Conservation (phyloP, 2,888 invertebrate species). For the Dryococelus australis region DNA sequence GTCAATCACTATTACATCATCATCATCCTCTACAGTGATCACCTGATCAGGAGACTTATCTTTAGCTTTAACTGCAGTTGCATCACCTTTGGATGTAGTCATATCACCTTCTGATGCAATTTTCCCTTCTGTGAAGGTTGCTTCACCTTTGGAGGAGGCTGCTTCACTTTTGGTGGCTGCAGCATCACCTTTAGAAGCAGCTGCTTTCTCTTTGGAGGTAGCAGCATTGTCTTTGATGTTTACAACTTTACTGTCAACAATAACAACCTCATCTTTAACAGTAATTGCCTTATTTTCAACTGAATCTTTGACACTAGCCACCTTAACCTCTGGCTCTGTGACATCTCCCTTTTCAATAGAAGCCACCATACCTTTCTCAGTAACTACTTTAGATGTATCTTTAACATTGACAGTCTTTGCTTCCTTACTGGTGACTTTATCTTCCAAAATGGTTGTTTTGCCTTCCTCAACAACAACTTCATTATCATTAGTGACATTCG, state of each 20-base stretch:
- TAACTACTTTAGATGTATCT: constrained; percentile 40
- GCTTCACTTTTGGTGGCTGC: not conserved
- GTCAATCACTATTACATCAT: not conserved
- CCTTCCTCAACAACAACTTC: not conserved
- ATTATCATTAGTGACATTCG: not conserved
- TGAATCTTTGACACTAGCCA: not conserved
- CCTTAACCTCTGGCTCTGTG: not conserved
- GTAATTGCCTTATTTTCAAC: not conserved
- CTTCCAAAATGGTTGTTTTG: not conserved
- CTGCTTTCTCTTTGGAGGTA: not conserved
- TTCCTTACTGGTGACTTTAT: constrained; percentile 25
- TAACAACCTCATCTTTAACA: not conserved
- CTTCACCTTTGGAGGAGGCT: not conserved
- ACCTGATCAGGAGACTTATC: not conserved
- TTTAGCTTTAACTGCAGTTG: not conserved
- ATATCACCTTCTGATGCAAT: not conserved
- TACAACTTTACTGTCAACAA: not conserved
- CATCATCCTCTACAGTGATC: not conserved
- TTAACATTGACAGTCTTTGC: constrained; percentile 36
- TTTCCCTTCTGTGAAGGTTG: not conserved
- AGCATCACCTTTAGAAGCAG: not conserved
- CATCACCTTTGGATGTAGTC: no score
- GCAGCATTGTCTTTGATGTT: not conserved
- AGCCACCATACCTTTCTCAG: not conserved
- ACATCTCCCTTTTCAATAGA: not conserved